These are phyloP conservation scores for Notarius lentiginosus DNA, from an alignment of 2,113 vertebrate genomes.

Conservation along the genomic window DNA sequence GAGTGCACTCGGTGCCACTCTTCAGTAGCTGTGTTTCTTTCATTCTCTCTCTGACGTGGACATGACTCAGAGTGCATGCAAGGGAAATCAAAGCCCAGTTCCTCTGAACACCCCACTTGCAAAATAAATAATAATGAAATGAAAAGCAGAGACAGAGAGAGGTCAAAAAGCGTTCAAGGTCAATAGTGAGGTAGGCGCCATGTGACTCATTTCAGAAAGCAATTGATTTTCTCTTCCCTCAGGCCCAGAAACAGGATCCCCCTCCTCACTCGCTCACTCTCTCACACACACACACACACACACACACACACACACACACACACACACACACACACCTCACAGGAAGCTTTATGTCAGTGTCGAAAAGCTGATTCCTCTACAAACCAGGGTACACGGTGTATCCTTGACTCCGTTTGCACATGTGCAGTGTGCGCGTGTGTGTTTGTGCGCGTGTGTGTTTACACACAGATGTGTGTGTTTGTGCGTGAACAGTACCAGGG, in stretches of 20 bases:
- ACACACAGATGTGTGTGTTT: background rate
- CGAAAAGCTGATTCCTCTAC: constrained; percentile 40
- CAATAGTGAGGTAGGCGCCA: constrained; percentile 21
- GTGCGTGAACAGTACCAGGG: background rate
- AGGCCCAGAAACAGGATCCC: constrained; percentile 45
- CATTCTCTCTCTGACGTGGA: background rate
- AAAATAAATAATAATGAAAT: background rate
- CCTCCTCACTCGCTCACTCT: background rate
- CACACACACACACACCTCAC: background rate
- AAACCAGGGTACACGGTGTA: constrained; percentile 22
- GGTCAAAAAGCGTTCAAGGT: constrained; percentile 42
- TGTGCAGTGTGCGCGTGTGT: constrained; percentile 1
- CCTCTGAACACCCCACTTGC: too few relatives aligned
- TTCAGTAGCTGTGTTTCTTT: background rate
- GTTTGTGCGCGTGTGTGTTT: constrained; percentile 8
- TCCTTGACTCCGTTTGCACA: background rate
- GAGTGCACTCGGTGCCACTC: too few relatives aligned
- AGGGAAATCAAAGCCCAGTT: background rate
- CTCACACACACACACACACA: background rate
- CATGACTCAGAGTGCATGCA: background rate
- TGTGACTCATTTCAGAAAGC: constrained; percentile 46
- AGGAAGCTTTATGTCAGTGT: constrained; percentile 10
- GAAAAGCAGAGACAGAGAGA: background rate
- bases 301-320: constrained; percentile 21
- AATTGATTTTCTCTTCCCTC: constrained; percentile 48